phyloP scores from a whole-genome alignment of 2,888 invertebrate species.

The Drosophila cracens region DNA sequence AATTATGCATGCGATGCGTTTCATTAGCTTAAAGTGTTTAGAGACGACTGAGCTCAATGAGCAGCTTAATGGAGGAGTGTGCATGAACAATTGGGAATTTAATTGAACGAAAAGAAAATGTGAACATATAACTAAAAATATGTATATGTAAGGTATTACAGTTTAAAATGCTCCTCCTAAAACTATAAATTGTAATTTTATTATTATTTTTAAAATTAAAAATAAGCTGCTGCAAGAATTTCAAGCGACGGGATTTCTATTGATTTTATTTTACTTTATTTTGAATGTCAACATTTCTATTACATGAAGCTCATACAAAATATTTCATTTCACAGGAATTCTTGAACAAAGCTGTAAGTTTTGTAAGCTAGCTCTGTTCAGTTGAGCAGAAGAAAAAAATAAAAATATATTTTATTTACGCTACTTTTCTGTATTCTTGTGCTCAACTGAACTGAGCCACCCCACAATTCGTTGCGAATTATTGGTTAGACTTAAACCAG shows the following conservation, averaged over 20 bases:
- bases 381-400: not conserved
- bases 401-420: not conserved
- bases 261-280: not conserved
- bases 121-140: not conserved
- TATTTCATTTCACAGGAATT: not conserved
- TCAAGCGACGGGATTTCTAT: not conserved
- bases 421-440: not conserved
- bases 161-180: not conserved
- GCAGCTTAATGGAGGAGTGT: not conserved
- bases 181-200: not conserved
- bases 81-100: not conserved
- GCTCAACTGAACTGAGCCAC: constrained; percentile 2
- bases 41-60: not conserved
- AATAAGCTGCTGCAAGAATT: not conserved
- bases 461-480: constrained; percentile 12
- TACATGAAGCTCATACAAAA: not conserved
- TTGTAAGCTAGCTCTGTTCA: not conserved
- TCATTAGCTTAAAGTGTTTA: constrained; percentile 43
- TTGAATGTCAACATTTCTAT: not conserved
- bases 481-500: constrained; percentile 14
- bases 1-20: constrained; percentile 48
- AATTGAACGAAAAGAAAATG: constrained; percentile 4
- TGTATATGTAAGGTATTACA: not conserved
- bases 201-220: not conserved
- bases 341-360: not conserved